Conservation (phyloP, 92 coral and sea anemone species). For the Virgularia gustaviana region DNA sequence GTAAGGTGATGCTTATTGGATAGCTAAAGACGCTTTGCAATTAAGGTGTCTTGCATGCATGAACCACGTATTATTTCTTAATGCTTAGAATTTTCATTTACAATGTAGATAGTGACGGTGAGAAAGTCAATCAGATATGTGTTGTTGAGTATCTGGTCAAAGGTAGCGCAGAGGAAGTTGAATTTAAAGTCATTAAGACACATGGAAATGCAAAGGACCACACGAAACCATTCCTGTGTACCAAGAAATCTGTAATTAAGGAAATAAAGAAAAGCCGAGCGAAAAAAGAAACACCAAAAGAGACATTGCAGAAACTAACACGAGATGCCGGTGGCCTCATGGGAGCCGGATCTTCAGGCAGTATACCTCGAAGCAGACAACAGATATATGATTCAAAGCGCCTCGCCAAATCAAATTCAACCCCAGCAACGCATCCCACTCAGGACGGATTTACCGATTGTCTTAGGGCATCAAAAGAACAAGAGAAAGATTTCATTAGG, state of each 20-base stretch:
- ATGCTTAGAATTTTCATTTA: slow-evolving; percentile 1
- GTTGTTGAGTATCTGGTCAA: slow-evolving; percentile 28
- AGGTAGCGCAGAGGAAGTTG: slow-evolving; percentile 15
- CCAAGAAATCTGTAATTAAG: slow-evolving; percentile 10
- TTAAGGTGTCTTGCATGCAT: slow-evolving; percentile 16
- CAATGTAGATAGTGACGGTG: slow-evolving; percentile 26
- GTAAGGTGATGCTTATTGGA: neutral
- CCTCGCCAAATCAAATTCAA: slow-evolving; percentile 15
- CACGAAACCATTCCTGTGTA: slow-evolving; percentile 13
- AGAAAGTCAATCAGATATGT: slow-evolving; percentile 22
- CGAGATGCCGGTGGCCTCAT: slow-evolving; percentile 24
- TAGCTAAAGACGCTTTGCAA: neutral
- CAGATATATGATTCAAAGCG: slow-evolving; percentile 29
- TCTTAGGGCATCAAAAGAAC: no score
- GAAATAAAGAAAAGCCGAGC: slow-evolving; percentile 13
- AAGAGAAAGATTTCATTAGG: no score
- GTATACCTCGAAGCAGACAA: slow-evolving; percentile 15
- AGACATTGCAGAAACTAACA: slow-evolving; percentile 4
- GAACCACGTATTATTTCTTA: slow-evolving; percentile 22
- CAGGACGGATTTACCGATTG: no score
- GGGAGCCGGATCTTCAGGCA: slow-evolving; percentile 28
- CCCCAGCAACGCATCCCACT: slow-evolving; percentile 25
- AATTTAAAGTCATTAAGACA: slow-evolving; percentile 26
- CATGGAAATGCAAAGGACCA: slow-evolving; percentile 33
- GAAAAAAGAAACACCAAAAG: slow-evolving; percentile 16